Evolutionary conservation across 2,888 invertebrate species (phyloP), one percentile per base, ranked within the genome.

Genomic region (Steromphala cineraria): DNA sequence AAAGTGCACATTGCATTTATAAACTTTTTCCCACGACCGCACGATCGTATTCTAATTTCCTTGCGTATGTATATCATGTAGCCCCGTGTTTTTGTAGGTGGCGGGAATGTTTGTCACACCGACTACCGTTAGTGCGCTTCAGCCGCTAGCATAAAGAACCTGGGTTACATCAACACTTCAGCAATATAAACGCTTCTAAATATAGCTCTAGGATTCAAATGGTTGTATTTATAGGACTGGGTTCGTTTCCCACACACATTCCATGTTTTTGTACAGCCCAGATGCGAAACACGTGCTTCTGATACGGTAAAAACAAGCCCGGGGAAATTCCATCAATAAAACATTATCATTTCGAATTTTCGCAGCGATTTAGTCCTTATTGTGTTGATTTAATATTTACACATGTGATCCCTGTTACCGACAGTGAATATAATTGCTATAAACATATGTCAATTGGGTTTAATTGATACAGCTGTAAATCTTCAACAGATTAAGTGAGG

Each of bases 161-260:
- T 17, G 28, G 28, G 21, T 62, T 62, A 62, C 62, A 24, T 15
- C 24, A 62, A 28, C 62, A 62, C 15, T 28, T 8, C 21, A 62
- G 62, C 21, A 24, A 62, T 62, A 28, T 62, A 62, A 62, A 62
- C 28, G 62, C 62, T 28, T 62, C 62, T 62, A 62, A 28, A 62
- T 62, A 28, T 62, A 62, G 62, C 62, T 28, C 13, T 62, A 62
- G 28, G 28, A 62, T 62, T 62, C 62, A 62, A 62, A 62, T 62
- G 17, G 28, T 28, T 62, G 62, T 62, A 62, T 62, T 28, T 62
- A 24, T 62, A 62, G 62, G 24, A 13, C 62, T 24, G 24, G 28
- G 62, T 62, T 62, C 62, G 62, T 62, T 62, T 62, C 62, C 62
- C 62, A 62, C 62, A 62, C 28, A 62, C 62, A 62, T 62, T 62